Percentiles rank a stretch among this genome's conserved stretches.
Evolutionary conservation across 2,797 vertebrate species (phyloP).

Genomic region (Thalassophryne amazonica): DNA sequence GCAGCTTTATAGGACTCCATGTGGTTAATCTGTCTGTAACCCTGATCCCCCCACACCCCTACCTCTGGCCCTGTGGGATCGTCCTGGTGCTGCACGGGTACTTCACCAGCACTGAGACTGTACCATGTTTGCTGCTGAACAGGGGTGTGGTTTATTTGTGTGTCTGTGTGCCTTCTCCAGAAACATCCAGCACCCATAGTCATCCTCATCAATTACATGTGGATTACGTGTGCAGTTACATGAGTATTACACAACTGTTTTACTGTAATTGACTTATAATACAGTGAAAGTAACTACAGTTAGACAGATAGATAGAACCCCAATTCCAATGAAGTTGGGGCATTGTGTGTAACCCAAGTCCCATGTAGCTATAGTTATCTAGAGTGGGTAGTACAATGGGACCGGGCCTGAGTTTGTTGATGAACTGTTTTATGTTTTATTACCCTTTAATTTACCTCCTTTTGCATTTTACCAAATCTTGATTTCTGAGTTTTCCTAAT

Average conservation of each 20-base stretch:
- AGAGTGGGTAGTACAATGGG: too few species aligned
- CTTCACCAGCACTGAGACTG: not conserved
- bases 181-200: constrained; percentile 31
- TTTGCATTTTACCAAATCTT: too few species aligned
- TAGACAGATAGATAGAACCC: too few species aligned
- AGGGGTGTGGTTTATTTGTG: constrained; percentile 9
- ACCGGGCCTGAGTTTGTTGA: too few species aligned
- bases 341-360: too few species aligned
- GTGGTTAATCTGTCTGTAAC: constrained; percentile 75
- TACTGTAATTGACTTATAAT: constrained; percentile 18
- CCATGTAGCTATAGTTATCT: too few species aligned
- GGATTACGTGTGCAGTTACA: constrained; percentile 36
- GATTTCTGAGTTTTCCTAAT: too few species aligned
- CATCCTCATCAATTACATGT: constrained; percentile 29
- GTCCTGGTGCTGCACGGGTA: constrained; percentile 45
- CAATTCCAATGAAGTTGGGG: too few species aligned
- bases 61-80: constrained; percentile 16
- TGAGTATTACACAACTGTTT: constrained; percentile 6
- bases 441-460: too few species aligned
- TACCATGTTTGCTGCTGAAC: constrained; percentile 31
- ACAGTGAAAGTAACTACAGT: too few species aligned
- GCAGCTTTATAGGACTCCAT: constrained; percentile 63
- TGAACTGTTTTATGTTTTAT: too few species aligned
- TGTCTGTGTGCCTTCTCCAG: not conserved
- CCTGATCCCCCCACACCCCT: constrained; percentile 54